A percentile compares a stretch with the other conserved stretches of the same genome.
Evolutionary conservation across 2,797 vertebrate species (phyloP).

Genomic region (Heteromormyrus szaboi): DNA sequence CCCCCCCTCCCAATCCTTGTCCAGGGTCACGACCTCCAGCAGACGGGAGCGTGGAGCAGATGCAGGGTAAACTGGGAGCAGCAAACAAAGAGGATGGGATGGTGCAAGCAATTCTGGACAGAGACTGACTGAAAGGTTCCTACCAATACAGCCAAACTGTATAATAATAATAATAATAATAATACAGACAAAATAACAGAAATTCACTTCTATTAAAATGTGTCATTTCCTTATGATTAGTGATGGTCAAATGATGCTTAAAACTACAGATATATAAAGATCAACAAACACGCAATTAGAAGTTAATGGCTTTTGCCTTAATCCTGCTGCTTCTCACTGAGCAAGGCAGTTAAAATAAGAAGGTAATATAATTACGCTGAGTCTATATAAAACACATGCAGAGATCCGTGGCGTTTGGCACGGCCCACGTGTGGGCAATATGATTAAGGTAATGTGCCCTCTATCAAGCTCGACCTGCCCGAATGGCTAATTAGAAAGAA

Average conservation of each 20-base stretch:
- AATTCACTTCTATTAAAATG: not conserved
- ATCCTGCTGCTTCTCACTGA: not conserved
- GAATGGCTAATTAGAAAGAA: conserved; percentile 55
- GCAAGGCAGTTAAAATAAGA: conserved; percentile 40
- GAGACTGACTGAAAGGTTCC: not conserved
- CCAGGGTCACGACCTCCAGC: not conserved
- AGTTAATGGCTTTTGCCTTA: not conserved
- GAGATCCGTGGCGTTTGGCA: conserved; percentile 36
- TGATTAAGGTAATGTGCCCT: conserved; percentile 45
- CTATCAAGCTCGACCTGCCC: conserved; percentile 43
- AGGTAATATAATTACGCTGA: conserved; percentile 45
- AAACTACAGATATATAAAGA: not conserved
- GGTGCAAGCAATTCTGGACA: not conserved
- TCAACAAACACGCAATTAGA: not conserved
- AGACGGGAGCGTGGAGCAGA: conserved; percentile 1
- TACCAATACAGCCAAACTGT: not conserved
- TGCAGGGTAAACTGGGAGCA: not conserved
- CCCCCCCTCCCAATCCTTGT: not conserved
- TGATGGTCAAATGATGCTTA: not conserved
- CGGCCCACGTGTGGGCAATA: conserved; percentile 53
- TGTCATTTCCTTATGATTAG: not conserved
- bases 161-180: not conserved
- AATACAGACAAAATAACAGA: not conserved
- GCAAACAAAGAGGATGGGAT: not conserved
- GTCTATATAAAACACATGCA: conserved; percentile 52